Percentiles rank a stretch among this genome's conserved stretches.
Conservation (phyloP, 2,888 invertebrate species). For the Exephanes ischioxanthus region DNA sequence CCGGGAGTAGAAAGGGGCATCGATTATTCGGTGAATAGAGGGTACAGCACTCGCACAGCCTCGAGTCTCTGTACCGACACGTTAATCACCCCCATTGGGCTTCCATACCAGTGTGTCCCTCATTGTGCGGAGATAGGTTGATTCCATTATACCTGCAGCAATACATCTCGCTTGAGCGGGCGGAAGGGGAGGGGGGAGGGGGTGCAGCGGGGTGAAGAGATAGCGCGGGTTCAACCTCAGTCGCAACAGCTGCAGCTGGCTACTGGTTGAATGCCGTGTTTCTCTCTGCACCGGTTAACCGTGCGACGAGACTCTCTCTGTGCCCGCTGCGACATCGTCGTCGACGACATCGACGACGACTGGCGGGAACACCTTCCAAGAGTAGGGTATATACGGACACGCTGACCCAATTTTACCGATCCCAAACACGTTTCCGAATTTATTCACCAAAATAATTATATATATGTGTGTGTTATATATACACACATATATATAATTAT, state of each 20-base stretch:
- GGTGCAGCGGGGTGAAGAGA: not conserved
- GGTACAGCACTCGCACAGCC: slow-evolving; percentile 17
- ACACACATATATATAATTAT: too few species aligned
- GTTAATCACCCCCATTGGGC: slow-evolving; percentile 34
- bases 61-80: not conserved
- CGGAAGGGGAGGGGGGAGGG: not conserved
- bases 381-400: not conserved
- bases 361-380: not conserved
- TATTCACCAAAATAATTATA: slow-evolving; percentile 3
- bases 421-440: not conserved
- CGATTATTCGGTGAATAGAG: slow-evolving; percentile 44
- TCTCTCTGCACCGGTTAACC: slow-evolving; percentile 17
- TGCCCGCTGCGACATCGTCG: slow-evolving; percentile 5
- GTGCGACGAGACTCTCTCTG: not conserved
- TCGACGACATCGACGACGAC: slow-evolving; percentile 21
- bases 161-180: not conserved
- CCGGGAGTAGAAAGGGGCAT: slow-evolving; percentile 1
- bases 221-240: slow-evolving; percentile 31
- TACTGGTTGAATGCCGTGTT: slow-evolving; percentile 56
- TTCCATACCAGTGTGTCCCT: not conserved
- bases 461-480: too few species aligned
- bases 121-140: not conserved
- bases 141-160: slow-evolving; percentile 13
- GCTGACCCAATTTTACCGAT: not conserved
- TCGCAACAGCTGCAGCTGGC: slow-evolving; percentile 58